Conservation (phyloP, 2,888 invertebrate species). For the Amphiduros pacificus region DNA sequence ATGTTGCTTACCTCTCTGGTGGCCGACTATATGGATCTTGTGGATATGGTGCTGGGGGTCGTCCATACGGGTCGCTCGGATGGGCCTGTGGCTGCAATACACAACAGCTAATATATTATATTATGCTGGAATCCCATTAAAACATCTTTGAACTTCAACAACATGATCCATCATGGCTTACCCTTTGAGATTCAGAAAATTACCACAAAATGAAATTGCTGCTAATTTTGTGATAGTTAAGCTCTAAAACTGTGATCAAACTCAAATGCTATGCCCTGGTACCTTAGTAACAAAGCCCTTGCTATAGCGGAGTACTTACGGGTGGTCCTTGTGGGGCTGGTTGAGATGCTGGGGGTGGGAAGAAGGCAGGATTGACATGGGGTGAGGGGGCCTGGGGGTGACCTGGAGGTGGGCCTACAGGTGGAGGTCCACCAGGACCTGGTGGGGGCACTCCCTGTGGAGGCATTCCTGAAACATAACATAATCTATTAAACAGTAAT, state of each 20-base stretch:
- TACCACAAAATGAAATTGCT: too few relatives aligned
- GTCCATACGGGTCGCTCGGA: conserved; percentile 61
- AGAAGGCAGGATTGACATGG: conserved; percentile 97
- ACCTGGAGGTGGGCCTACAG: conserved; percentile 11
- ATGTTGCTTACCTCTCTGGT: conserved; percentile 25
- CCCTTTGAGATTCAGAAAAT: too few relatives aligned
- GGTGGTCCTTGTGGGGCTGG: conserved; percentile 51
- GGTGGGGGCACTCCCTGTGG: conserved; percentile 13
- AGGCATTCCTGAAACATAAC: conserved; percentile 33
- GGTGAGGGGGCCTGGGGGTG: conserved; percentile 38
- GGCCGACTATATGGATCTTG: conserved; percentile 40
- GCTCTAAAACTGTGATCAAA: too few relatives aligned
- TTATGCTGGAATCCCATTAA: too few relatives aligned
- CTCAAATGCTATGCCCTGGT: too few relatives aligned
- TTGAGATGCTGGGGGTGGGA: conserved; percentile 71
- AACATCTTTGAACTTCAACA: too few relatives aligned
- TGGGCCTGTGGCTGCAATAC: conserved; percentile 26
- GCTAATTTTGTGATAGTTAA: too few relatives aligned
- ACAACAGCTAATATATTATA: neutral
- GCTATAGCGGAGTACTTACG: conserved; percentile 37
- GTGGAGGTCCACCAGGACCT: conserved; percentile 63
- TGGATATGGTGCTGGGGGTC: conserved; percentile 47
- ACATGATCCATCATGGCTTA: too few relatives aligned
- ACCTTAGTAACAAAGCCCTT: too few relatives aligned
- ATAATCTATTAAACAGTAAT: conserved; percentile 15